Percentiles rank a stretch among this genome's conserved stretches.
These are phyloP conservation scores for Dexiosoma caninum DNA, from an alignment of 2,888 invertebrate genomes.

Conservation along the genomic window DNA sequence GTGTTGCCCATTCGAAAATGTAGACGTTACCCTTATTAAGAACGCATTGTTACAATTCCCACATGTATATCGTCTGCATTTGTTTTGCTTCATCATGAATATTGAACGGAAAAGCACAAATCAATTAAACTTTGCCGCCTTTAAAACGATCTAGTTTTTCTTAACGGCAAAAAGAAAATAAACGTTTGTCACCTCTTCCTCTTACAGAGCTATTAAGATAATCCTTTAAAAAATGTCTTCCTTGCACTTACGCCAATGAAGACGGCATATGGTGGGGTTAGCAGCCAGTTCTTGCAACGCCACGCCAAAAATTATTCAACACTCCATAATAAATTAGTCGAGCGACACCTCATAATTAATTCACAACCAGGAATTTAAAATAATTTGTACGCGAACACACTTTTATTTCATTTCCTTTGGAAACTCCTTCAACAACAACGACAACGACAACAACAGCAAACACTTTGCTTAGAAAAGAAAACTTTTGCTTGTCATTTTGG, in stretches of 20 bases:
- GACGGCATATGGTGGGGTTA: slow-evolving; percentile 52
- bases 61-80: no score
- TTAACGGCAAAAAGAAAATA: no score
- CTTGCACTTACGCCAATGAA: slow-evolving; percentile 48
- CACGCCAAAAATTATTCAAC: slow-evolving; percentile 7
- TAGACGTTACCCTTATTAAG: no score
- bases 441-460: no score
- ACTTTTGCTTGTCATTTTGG: slow-evolving; percentile 12
- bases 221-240: slow-evolving; percentile 49
- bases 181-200: no score
- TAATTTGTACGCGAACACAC: slow-evolving; percentile 66
- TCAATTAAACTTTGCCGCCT: background rate
- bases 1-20: no score
- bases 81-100: no score
- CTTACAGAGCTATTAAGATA: background rate
- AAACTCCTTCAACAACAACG: slow-evolving; percentile 38
- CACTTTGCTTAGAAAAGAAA: slow-evolving; percentile 8
- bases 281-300: slow-evolving; percentile 12
- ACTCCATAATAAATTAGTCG: slow-evolving; percentile 59
- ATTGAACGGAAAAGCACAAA: no score
- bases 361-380: slow-evolving; percentile 73
- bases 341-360: slow-evolving; percentile 75
- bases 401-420: slow-evolving; percentile 48
- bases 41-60: no score
- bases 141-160: background rate